Evolutionary conservation across 2,113 vertebrate species (phyloP).

Genomic region (Cinclus mexicanus): DNA sequence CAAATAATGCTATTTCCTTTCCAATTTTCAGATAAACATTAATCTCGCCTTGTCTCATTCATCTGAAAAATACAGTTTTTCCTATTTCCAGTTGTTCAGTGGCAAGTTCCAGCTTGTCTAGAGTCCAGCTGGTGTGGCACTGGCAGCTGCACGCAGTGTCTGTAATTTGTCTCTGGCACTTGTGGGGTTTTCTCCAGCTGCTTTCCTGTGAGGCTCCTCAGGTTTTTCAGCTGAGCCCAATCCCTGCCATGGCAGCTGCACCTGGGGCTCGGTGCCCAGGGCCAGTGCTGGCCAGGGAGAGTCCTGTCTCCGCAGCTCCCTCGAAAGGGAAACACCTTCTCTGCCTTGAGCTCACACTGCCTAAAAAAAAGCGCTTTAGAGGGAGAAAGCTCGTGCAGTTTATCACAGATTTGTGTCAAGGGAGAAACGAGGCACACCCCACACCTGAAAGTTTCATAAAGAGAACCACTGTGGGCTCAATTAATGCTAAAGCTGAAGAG

Average conservation of each 20-base stretch:
- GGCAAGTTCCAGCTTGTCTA: neutral
- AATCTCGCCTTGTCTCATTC: neutral
- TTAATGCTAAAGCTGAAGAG: neutral
- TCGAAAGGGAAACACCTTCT: neutral
- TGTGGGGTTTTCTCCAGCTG: neutral
- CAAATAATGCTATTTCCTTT: neutral
- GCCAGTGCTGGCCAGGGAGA: neutral
- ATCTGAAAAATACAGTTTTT: neutral
- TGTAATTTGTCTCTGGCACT: neutral
- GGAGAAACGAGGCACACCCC: neutral
- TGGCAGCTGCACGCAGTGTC: neutral
- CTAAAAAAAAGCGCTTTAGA: neutral
- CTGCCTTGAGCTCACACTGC: neutral
- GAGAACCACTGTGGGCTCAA: neutral
- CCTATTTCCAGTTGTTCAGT: neutral
- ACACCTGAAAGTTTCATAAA: rapidly evolving
- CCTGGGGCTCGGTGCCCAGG: no score
- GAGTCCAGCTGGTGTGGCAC: neutral
- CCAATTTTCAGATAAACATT: neutral
- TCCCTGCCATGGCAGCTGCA: neutral
- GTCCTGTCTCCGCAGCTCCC: neutral
- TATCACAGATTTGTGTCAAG: neutral
- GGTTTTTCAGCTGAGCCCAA: neutral
- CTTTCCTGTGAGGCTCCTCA: neutral
- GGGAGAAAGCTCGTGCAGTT: neutral